Evolutionary conservation across 2,113 vertebrate genomes (phyloP).

Genomic region (Pedetes capensis): DNA sequence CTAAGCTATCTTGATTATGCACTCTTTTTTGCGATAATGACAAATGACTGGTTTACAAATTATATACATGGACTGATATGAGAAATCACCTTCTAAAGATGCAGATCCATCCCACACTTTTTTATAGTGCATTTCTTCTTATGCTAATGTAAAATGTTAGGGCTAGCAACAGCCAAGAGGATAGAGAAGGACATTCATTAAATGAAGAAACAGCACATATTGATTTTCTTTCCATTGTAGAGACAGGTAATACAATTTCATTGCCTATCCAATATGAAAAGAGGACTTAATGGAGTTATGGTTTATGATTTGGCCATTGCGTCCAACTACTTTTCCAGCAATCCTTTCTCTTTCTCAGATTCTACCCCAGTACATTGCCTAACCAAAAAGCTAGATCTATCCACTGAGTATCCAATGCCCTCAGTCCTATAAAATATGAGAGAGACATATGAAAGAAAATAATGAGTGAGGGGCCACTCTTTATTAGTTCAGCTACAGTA

Average conservation of each 20-base stretch:
- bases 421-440: conserved; percentile 5
- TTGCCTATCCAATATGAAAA: conserved; percentile 64
- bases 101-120: conserved; percentile 37
- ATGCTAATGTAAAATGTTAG: conserved; percentile 68
- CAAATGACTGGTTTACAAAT: conserved; percentile 34
- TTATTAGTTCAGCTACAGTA: not conserved
- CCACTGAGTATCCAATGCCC: not conserved
- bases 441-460: conserved; percentile 21
- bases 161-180: conserved; percentile 51
- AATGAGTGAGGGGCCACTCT: conserved; percentile 14
- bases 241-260: conserved; percentile 76
- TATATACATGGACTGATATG: not conserved
- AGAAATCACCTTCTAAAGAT: conserved; percentile 48
- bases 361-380: not conserved
- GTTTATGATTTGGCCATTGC: conserved; percentile 55
- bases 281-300: conserved; percentile 52
- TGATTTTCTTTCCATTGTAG: conserved; percentile 77
- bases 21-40: conserved; percentile 6
- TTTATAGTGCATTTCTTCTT: conserved; percentile 63
- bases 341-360: conserved; percentile 52
- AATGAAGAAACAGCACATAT: conserved; percentile 70
- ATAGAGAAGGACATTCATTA: conserved; percentile 67
- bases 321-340: conserved; percentile 57
- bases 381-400: not conserved
- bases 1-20: not conserved